Percentiles rank a stretch among this genome's conserved stretches.
Evolutionary conservation across 2,113 vertebrate genomes (phyloP).

Genomic region (Condylura cristata): DNA sequence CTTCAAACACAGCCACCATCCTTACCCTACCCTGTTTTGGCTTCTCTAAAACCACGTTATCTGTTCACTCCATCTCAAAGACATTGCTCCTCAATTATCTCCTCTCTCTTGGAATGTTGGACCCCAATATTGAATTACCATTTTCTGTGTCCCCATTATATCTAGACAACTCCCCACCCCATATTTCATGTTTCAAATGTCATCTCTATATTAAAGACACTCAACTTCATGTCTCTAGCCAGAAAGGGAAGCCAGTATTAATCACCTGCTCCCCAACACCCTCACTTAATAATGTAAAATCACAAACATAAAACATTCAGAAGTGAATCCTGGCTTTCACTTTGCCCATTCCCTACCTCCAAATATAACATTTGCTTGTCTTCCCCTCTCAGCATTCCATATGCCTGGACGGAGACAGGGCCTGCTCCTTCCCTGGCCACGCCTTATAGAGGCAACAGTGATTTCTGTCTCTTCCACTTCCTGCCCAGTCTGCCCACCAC

Average conservation of each 20-base stretch:
- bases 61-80: not conserved
- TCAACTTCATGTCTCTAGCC: not conserved
- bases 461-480: not conserved
- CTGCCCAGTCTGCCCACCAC: not conserved
- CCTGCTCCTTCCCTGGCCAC: not conserved
- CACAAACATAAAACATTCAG: not conserved
- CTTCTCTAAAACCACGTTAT: not conserved
- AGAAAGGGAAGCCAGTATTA: not conserved
- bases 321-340: not conserved
- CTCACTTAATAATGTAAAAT: not conserved
- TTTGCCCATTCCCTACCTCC: not conserved
- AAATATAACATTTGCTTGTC: not conserved
- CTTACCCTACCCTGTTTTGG: rapidly evolving
- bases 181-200: not conserved
- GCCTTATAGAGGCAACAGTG: not conserved
- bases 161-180: not conserved
- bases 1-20: not conserved
- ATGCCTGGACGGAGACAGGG: too few relatives aligned
- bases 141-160: not conserved
- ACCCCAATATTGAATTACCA: not conserved
- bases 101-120: not conserved
- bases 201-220: not conserved
- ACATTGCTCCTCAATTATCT: not conserved
- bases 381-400: not conserved
- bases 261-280: not conserved